Evolutionary conservation across 1,140 invertebrate genomes (phyloP), one percentile per base, ranked within the genome.

Genomic region (Tetramorium alpestre): DNA sequence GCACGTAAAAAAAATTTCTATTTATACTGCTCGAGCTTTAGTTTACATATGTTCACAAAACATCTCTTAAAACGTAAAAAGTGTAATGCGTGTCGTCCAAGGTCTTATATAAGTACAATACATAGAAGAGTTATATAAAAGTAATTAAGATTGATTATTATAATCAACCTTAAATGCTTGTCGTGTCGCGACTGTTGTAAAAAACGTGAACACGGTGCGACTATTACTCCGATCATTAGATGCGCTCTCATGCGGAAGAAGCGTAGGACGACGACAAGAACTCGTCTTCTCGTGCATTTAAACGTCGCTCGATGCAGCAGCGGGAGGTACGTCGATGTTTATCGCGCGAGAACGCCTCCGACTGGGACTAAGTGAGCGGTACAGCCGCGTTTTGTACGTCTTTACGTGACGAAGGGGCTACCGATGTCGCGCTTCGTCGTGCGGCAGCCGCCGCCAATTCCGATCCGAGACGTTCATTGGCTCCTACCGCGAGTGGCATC

Each of bases 401-500:
- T 78, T 88, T 85, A 58, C 54, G 86, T 76, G 91, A 88, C 91
- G 86, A 88, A 28, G 73, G 33, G 82, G 75, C 82, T 78, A 85
- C 80, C 54, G 80, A 75, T 41, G 69, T 82, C 41, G 67, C 69
- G 41, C 41, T n/a, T 72, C 80, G 51, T 38, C 54, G 80, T 38
- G 67, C 18, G 49, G 25, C 77, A 80, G 77, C 87, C 88, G 85
- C 81, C 89, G 88, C 91, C 90, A 91, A 89, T 91, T 90, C 78
- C 75, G 87, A 86, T 89, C 77, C 60, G 67, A 81, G 87, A 85
- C 60, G 82, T 65, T 64, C 44, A 28, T 77, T 58, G 81, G 56
- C 64, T 64, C 49, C 72, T 77, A 49, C 60, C 72, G 72, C 82
- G 58, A 85, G 72, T 76, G 58, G 73, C 73, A 78, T 85, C 82